Conservation (phyloP, 2,888 invertebrate species). For the Acanthosepion pharaonis region DNA sequence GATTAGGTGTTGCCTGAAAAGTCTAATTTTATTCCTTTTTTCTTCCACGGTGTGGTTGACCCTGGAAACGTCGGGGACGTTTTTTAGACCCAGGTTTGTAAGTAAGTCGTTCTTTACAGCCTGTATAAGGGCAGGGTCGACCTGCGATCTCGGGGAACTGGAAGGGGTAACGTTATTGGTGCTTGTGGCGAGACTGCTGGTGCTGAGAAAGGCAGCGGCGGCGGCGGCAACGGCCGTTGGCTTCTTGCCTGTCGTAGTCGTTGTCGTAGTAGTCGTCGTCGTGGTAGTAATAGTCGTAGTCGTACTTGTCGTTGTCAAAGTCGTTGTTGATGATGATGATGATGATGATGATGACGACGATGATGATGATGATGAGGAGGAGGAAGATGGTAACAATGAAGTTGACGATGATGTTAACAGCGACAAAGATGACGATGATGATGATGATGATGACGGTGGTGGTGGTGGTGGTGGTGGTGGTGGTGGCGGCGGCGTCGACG, state of each 20-base stretch:
- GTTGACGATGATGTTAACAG: neutral
- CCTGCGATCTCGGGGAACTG: neutral
- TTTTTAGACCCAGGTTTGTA: slow-evolving; percentile 38
- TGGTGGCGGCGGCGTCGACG: neutral
- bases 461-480: neutral
- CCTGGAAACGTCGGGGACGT: slow-evolving; percentile 43
- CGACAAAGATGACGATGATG: neutral
- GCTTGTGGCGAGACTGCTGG: neutral
- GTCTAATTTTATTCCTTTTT: slow-evolving; percentile 24
- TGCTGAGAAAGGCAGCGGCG: neutral
- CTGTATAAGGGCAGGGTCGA: slow-evolving; percentile 41
- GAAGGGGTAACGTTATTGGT: neutral
- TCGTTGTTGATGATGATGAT: neutral
- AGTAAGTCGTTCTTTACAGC: slow-evolving; percentile 45
- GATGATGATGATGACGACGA: neutral
- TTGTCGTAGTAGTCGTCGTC: neutral
- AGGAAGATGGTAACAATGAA: neutral
- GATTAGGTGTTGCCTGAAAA: slow-evolving; percentile 41
- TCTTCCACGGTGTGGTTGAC: slow-evolving; percentile 44
- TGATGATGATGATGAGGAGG: neutral
- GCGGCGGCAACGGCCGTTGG: slow-evolving; percentile 2
- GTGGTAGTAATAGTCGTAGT: neutral
- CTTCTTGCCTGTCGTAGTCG: neutral
- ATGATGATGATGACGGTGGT: neutral
- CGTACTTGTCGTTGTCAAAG: neutral